Evolutionary conservation across 2,888 invertebrate genomes (phyloP), one percentile per base, ranked within the genome.

Genomic region (Thyatira batis): DNA sequence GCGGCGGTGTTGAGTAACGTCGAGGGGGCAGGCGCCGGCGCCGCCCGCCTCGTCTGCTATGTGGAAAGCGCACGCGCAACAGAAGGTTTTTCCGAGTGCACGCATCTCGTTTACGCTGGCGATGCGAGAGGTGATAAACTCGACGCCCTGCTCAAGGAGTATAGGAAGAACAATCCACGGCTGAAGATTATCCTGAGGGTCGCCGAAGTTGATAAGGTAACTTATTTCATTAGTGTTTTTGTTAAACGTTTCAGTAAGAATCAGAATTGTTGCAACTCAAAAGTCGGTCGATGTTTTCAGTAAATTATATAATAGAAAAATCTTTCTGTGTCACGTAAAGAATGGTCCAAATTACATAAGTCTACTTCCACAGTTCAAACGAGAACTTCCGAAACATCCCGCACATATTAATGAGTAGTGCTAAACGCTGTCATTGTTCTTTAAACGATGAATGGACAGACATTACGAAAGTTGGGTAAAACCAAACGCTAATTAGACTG

Each of bases 121-220:
- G 78, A 82, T 60, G 85, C 84, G 52, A 83, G 89, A 62, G 92
- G 87, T 60, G 88, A 90, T 4, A 87, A 89, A 57, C 83, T 92
- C 51, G 89, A 89, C 25, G 68, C 70, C 23, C 53, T 91, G 43
- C 68, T 92, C 65, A 93, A 93, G 75, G 89, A 87, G 60, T 88
- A 93, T 65, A 88, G 88, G 71, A 90, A 90, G 61, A 81, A 78
- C 57, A 88, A 90, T 59, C 91, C 92, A 23, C 84, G 89, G 54
- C 79, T 92, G 65, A 94, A 94, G 82, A 86, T 94, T 62, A 80
- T 94, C 60, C 74, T 94, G 60, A 91, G 92, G 55, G 92, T 93
- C 51, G 83, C 86, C 62, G 93, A 93, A 59, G 88, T 85, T 58
- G 93, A 94, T 75, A 93, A 94, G 93, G 94, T 94, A 83, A 80